Evolutionary conservation across 2,888 invertebrate species (phyloP).

Genomic region (Minunthozetes semirufus): DNA sequence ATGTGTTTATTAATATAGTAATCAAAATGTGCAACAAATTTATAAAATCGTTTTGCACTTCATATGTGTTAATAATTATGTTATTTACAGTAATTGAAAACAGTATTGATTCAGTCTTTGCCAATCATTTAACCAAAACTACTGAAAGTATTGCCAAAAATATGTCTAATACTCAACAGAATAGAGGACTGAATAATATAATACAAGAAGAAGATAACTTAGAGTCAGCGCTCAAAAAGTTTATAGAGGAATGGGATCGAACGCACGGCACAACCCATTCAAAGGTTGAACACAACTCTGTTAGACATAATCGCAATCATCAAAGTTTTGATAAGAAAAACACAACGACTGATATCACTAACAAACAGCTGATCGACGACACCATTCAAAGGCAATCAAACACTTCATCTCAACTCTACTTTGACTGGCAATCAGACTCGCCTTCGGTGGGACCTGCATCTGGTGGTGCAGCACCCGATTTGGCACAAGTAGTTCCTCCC

Average conservation of each 20-base stretch:
- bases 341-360: neutral
- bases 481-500: neutral
- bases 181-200: neutral
- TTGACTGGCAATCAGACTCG: neutral
- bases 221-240: constrained; percentile 5
- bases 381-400: neutral
- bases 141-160: neutral
- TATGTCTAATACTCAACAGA: neutral
- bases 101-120: constrained; percentile 4
- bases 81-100: neutral
- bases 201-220: constrained; percentile 14
- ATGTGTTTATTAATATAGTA: neutral
- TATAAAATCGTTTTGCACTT: neutral
- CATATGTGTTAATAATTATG: constrained; percentile 3
- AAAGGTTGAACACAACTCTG: neutral
- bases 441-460: neutral
- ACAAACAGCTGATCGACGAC: neutral
- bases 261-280: constrained; percentile 5
- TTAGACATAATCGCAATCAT: neutral
- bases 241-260: constrained; percentile 9
- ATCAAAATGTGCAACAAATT: neutral
- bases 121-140: constrained; percentile 4
- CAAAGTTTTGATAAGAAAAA: neutral
- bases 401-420: neutral
- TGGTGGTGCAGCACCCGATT: neutral